Conservation (phyloP, 92 coral and sea anemone genomes). For the Epizoanthus scotinus region DNA sequence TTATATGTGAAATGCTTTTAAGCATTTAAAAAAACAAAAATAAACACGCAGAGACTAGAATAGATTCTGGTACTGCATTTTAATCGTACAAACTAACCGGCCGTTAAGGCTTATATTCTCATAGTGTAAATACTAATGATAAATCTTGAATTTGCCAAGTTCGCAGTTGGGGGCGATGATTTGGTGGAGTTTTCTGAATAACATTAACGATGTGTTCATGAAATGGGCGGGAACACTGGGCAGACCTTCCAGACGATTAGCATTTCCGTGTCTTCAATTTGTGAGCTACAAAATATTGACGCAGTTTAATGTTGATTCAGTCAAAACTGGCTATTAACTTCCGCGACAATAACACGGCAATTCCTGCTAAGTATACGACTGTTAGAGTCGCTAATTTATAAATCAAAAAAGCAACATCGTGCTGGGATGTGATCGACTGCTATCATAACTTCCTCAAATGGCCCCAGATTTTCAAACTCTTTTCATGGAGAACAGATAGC, state of each 20-base stretch:
- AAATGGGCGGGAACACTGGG: constrained; percentile 1
- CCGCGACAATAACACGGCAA: constrained; percentile 1
- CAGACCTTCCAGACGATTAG: not conserved
- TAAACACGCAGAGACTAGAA: not conserved
- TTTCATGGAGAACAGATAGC: constrained; percentile 20
- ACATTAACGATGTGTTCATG: not conserved
- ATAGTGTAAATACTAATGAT: not conserved
- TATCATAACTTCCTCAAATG: constrained; percentile 38
- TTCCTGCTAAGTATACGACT: not conserved
- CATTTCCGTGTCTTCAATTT: constrained; percentile 14
- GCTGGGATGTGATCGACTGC: not conserved
- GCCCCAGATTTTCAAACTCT: constrained; percentile 13
- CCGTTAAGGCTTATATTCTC: not conserved
- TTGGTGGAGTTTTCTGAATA: not conserved
- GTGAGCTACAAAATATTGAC: not conserved
- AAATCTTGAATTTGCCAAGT: not conserved
- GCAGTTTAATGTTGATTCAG: not conserved
- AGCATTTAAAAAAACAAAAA: not conserved
- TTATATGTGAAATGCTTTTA: not conserved
- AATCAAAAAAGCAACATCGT: not conserved
- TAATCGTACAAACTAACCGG: not conserved
- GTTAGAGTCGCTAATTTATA: not conserved
- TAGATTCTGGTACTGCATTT: not conserved
- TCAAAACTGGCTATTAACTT: not conserved
- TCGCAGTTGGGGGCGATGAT: not conserved